These are phyloP conservation scores for Conopomorpha cramerella DNA, from an alignment of 1,140 invertebrate genomes.

Conservation along the genomic window DNA sequence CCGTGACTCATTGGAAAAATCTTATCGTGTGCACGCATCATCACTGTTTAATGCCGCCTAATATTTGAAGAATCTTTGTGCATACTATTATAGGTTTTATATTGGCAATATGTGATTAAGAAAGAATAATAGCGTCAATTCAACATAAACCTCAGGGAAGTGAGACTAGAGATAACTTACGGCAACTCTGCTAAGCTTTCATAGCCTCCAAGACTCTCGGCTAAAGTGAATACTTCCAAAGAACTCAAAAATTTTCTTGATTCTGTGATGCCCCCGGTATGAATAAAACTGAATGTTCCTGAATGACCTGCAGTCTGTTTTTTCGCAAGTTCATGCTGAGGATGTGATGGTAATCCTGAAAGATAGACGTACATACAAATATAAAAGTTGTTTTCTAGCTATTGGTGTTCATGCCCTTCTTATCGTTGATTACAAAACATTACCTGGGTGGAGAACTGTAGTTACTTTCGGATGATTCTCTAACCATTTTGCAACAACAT, in stretches of 20 bases:
- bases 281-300: constrained; percentile 91
- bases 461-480: constrained; percentile 70
- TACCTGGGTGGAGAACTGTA: constrained; percentile 76
- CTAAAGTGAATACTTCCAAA: constrained; percentile 85
- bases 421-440: neutral
- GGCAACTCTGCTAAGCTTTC: constrained; percentile 89
- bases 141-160: too few species aligned
- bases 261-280: constrained; percentile 80
- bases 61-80: too few species aligned
- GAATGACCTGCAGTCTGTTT: constrained; percentile 88
- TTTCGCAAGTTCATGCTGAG: constrained; percentile 83
- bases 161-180: too few species aligned
- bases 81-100: too few species aligned
- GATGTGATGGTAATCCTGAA: constrained; percentile 85
- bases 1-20: too few species aligned
- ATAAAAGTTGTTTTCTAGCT: neutral
- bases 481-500: constrained; percentile 77
- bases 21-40: too few species aligned
- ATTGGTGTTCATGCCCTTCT: neutral
- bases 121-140: too few species aligned
- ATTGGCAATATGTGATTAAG: too few species aligned
- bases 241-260: constrained; percentile 77
- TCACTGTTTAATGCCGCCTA: too few species aligned
- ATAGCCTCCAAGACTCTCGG: constrained; percentile 94
- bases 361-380: constrained; percentile 7